Evolutionary conservation across 2,888 invertebrate genomes (phyloP), one percentile per base, ranked within the genome.

Genomic region (Agelastica alni): DNA sequence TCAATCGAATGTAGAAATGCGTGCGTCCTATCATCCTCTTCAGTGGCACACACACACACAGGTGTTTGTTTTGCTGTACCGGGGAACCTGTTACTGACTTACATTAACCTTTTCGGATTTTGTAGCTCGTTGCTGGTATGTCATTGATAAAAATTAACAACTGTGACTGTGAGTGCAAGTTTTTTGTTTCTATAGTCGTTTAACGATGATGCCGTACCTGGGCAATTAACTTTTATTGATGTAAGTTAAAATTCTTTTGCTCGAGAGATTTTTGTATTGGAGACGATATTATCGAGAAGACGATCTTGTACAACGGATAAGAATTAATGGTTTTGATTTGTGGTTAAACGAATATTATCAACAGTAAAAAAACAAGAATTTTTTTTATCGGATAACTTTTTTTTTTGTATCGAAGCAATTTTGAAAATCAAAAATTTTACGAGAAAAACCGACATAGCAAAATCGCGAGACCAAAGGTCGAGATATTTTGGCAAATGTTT

Each of bases 91-190:
- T 56, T 56, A 56, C 48, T 36, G 34, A 42, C 10, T 44, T 52
- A 52, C 47, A 52, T 56, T 56, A 56, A 56, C 52, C 41, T 30
- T 30, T 52, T 47, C 44, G 44, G 26, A n/a, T n/a, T 34, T 52
- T 49, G 37, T 37, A 30, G 18, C 37, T 37, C 18, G 37, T 37
- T 37, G 17, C 37, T 39, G 44, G 44, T 44, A 45, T 51, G 42
- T 48, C 56, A 56, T 51, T 56, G 56, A 56, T 56, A 56, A 56
- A 56, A 49, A 56, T 39, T 49, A 49, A 46, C 46, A 46, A 26
- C 46, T 34, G 34, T 14, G 31, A 37, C 14, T 14, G 30, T 26
- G 26, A 22, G 36, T 46, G 26, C 26, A 26, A 36, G 18, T 26
- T 46, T 46, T 44, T 45, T 36, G 7, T 46, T 37, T 22, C 13